Evolutionary conservation across 2,888 invertebrate species (phyloP).

Genomic region (Listrodromus nycthemerus): DNA sequence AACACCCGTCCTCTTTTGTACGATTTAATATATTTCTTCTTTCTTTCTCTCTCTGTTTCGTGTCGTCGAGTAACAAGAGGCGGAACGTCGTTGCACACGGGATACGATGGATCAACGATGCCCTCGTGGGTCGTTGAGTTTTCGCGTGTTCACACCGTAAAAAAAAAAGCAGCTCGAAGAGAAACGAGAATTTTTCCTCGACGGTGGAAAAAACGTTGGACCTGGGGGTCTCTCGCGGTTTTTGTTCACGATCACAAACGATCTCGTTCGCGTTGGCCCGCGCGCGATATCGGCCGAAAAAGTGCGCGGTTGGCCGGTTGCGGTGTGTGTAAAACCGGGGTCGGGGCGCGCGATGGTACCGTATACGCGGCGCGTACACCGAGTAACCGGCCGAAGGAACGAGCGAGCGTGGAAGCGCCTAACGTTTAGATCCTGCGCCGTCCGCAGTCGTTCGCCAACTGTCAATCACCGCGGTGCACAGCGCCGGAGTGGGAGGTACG

Average conservation of each 20-base stretch:
- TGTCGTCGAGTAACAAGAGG: not conserved
- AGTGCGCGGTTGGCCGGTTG: constrained; percentile 63
- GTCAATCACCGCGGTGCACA: constrained; percentile 87
- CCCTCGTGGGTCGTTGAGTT: not conserved
- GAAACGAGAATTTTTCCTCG: not conserved
- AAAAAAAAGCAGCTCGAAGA: not conserved
- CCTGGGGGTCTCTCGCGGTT: not conserved
- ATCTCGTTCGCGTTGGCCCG: constrained; percentile 70
- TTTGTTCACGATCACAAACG: constrained; percentile 45
- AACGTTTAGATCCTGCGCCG: constrained; percentile 87
- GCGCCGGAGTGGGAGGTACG: constrained; percentile 87
- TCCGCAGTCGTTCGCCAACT: constrained; percentile 89
- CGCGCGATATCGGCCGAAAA: constrained; percentile 75
- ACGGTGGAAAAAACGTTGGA: not conserved
- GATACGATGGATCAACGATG: not conserved
- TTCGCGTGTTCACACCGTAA: not conserved
- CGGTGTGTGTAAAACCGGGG: constrained; percentile 65
- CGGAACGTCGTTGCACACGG: constrained; percentile 18
- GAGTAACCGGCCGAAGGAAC: constrained; percentile 50
- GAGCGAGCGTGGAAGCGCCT: constrained; percentile 81
- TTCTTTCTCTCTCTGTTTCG: not conserved
- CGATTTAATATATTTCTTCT: too few relatives aligned
- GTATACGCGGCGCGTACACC: constrained; percentile 49
- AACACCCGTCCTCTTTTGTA: too few relatives aligned
- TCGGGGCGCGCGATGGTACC: constrained; percentile 70